phyloP scores from a whole-genome alignment of 1,140 invertebrate species.

The Ditylenchus dipsaci region DNA sequence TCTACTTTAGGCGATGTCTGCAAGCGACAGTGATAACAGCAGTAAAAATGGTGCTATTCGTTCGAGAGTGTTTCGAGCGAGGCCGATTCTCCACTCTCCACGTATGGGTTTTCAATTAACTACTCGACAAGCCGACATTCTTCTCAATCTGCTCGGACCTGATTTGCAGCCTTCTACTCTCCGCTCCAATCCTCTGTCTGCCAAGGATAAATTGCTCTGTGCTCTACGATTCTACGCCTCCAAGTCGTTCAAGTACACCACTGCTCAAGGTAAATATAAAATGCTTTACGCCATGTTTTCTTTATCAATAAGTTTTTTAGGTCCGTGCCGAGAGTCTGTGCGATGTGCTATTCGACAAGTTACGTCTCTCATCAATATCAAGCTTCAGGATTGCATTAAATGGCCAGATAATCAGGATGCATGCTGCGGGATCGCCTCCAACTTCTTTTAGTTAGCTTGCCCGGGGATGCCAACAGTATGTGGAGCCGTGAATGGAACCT shows the following conservation, averaged over 20 bases:
- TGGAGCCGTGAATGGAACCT: conserved; percentile 16
- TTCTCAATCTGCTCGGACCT: not conserved
- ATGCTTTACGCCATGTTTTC: no score
- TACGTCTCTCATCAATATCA: not conserved
- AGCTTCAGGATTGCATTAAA: not conserved
- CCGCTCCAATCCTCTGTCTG: not conserved
- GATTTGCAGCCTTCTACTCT: not conserved
- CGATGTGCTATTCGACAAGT: not conserved
- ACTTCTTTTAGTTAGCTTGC: not conserved
- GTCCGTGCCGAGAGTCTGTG: not conserved
- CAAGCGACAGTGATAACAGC: no score
- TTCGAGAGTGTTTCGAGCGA: no score
- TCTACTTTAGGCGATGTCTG: no score
- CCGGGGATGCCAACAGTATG: not conserved
- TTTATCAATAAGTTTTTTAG: no score
- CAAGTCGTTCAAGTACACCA: not conserved
- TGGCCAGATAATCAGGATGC: not conserved
- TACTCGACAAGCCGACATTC: not conserved
- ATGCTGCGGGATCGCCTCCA: not conserved
- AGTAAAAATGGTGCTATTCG: no score
- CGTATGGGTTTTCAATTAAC: not conserved
- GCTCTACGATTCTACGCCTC: not conserved
- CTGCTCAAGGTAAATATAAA: not conserved
- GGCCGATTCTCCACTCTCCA: no score
- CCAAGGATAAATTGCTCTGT: not conserved